A percentile compares a stretch with the other conserved stretches of the same genome.
Evolutionary conservation across 2,888 invertebrate species (phyloP).

Genomic region (Thumatha senex): DNA sequence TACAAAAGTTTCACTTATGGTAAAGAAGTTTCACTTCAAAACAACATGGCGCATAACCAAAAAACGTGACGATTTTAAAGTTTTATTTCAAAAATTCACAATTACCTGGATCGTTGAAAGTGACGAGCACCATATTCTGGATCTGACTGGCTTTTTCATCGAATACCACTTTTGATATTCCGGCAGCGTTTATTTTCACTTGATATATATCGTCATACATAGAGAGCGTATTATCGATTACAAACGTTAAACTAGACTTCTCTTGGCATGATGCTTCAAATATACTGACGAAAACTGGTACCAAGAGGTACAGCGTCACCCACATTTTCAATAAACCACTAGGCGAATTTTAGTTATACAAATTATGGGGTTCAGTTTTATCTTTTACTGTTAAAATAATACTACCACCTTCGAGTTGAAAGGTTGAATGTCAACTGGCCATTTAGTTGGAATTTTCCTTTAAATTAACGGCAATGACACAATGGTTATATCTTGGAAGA

Average conservation of each 20-base stretch:
- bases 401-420: too few species aligned
- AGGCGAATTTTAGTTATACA: neutral
- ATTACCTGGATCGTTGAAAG: constrained; percentile 50
- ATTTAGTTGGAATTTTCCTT: neutral
- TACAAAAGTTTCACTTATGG: too few species aligned
- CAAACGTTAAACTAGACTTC: constrained; percentile 37
- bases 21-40: too few species aligned
- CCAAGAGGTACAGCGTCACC: constrained; percentile 11
- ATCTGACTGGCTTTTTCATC: constrained; percentile 36
- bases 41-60: too few species aligned
- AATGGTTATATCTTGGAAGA: neutral
- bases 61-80: too few species aligned
- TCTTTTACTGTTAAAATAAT: neutral
- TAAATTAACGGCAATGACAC: neutral
- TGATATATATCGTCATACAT: constrained; percentile 37
- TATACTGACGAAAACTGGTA: constrained; percentile 15
- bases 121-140: constrained; percentile 44
- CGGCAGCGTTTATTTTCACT: constrained; percentile 29
- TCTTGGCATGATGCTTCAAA: constrained; percentile 25
- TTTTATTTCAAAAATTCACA: too few species aligned
- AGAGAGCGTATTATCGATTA: constrained; percentile 44
- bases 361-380: neutral
- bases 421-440: neutral
- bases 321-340: constrained; percentile 1
- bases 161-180: constrained; percentile 36